Conservation (phyloP, 2,113 vertebrate genomes). For the Pontoporia blainvillei region DNA sequence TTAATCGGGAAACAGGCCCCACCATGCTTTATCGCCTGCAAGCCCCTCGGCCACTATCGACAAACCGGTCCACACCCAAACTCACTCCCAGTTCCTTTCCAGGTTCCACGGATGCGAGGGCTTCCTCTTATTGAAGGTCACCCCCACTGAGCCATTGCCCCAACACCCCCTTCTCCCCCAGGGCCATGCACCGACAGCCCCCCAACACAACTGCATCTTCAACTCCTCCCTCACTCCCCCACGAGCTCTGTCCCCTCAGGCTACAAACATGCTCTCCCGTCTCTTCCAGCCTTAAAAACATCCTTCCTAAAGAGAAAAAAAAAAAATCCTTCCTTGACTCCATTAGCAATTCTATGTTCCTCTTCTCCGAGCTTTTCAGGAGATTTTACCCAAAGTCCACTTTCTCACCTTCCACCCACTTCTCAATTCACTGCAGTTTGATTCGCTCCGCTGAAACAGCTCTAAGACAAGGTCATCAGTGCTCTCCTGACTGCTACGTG, state of each 20-base stretch:
- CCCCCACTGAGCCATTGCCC: no score
- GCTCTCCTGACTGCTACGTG: neutral
- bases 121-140: neutral
- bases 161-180: neutral
- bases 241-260: neutral
- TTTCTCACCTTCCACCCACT: neutral
- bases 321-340: neutral
- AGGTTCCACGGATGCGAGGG: neutral
- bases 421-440: neutral
- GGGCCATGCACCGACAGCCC: neutral
- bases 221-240: neutral
- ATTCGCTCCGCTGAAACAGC: neutral
- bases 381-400: neutral
- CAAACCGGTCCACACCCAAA: accelerated
- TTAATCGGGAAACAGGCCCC: neutral
- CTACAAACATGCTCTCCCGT: neutral
- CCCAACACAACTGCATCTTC: neutral
- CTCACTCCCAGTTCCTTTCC: neutral
- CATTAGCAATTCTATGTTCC: neutral
- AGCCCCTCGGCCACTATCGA: accelerated
- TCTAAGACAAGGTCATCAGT: neutral
- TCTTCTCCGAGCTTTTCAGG: neutral
- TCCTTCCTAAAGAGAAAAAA: neutral
- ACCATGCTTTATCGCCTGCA: neutral
- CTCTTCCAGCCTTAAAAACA: neutral